Percentiles rank a stretch among this genome's conserved stretches.
phyloP scores from a whole-genome alignment of 2,113 vertebrate genomes.

The Cochlearius cochlearius region DNA sequence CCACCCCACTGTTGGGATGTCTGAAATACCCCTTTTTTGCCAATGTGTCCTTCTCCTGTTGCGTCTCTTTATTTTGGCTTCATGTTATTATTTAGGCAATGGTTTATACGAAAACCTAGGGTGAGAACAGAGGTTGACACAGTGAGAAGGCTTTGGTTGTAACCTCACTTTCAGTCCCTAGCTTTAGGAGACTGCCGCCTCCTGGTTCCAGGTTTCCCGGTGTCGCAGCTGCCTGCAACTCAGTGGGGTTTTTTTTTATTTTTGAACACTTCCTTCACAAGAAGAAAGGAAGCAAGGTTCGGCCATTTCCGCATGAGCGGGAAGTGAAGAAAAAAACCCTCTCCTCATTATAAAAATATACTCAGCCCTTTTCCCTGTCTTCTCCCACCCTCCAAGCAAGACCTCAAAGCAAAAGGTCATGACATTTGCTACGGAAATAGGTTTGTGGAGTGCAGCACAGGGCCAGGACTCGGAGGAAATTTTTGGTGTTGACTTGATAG shows the following conservation, averaged over 20 bases:
- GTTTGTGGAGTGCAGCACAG: not conserved
- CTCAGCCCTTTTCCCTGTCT: not conserved
- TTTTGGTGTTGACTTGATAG: not conserved
- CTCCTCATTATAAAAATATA: not conserved
- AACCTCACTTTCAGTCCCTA: not conserved
- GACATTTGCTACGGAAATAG: not conserved
- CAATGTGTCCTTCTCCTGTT: not conserved
- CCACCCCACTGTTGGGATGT: fast-evolving
- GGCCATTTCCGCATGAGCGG: not conserved
- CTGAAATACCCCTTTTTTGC: not conserved
- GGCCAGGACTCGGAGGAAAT: not conserved
- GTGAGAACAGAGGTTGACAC: not conserved
- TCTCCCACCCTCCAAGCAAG: not conserved
- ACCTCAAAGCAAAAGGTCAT: not conserved
- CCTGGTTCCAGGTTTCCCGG: not conserved
- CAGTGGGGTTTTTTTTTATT: not conserved
- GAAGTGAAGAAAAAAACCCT: not conserved
- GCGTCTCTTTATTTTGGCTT: not conserved
- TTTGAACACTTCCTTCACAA: not conserved
- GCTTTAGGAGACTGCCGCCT: not conserved
- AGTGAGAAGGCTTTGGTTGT: not conserved
- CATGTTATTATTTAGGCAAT: not conserved
- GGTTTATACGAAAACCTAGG: not conserved
- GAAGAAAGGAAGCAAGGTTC: constrained; percentile 1
- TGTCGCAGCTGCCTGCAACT: fast-evolving